Evolutionary conservation across 2,113 vertebrate species (phyloP).

Genomic region (Stictonetta naevosa): DNA sequence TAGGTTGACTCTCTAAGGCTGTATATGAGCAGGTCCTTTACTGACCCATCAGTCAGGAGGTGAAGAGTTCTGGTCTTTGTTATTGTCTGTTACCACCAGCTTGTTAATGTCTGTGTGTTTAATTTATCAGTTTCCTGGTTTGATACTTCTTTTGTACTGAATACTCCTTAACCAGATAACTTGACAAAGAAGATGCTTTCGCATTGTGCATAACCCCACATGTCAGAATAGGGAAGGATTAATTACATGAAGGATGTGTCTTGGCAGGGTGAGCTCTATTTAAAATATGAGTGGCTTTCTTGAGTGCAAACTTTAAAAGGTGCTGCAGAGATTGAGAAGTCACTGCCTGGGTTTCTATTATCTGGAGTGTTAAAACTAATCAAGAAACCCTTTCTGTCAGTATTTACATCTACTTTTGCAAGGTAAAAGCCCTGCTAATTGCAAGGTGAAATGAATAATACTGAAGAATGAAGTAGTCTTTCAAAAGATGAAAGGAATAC

Average conservation of each 20-base stretch:
- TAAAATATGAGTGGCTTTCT: not conserved
- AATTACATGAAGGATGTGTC: not conserved
- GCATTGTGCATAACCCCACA: rapidly evolving
- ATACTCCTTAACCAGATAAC: not conserved
- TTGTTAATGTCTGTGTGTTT: not conserved
- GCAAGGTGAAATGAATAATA: not conserved
- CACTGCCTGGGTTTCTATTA: not conserved
- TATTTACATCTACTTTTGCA: not conserved
- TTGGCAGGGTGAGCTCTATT: not conserved
- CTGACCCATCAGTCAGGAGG: not conserved
- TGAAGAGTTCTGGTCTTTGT: not conserved
- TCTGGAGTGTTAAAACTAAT: not conserved
- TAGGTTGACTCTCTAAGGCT: not conserved
- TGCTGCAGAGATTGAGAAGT: not conserved
- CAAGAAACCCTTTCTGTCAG: not conserved
- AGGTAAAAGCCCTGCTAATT: not conserved
- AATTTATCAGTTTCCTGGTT: not conserved
- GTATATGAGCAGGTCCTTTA: not conserved
- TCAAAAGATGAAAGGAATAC: not conserved
- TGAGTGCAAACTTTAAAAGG: not conserved
- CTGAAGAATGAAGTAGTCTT: not conserved
- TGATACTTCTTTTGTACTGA: not conserved
- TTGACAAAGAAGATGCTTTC: not conserved
- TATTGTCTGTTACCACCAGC: not conserved
- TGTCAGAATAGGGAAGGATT: not conserved